phyloP scores from a whole-genome alignment of 1,140 invertebrate species.

The Leptinotarsa defecta region DNA sequence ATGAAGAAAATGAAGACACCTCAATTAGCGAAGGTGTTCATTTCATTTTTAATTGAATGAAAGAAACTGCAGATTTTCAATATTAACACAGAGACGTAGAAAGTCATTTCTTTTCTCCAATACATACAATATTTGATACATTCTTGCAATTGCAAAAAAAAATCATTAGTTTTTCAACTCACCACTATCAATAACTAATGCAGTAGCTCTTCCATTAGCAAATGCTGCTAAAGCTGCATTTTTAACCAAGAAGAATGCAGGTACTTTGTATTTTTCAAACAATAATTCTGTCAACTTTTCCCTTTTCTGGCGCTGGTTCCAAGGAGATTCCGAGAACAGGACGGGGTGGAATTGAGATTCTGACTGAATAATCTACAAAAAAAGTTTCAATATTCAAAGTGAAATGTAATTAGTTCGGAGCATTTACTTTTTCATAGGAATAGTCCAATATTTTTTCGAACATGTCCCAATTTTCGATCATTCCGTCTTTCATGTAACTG shows the following conservation, averaged over 20 bases:
- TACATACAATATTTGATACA: too few relatives aligned
- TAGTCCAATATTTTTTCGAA: conserved; percentile 93
- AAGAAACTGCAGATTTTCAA: too few relatives aligned
- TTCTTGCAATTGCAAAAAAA: too few relatives aligned
- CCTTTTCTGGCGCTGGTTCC: conserved; percentile 84
- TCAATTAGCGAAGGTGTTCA: too few relatives aligned
- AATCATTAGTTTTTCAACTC: background rate
- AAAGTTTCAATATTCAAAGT: conserved; percentile 8
- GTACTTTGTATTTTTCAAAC: conserved; percentile 96
- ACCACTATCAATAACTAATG: conserved; percentile 87
- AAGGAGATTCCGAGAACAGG: conserved; percentile 91
- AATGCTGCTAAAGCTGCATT: conserved; percentile 93
- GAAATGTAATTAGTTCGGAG: background rate
- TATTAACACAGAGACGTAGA: too few relatives aligned
- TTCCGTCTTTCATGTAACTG: conserved; percentile 90
- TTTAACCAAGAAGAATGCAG: conserved; percentile 93
- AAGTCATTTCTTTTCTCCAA: too few relatives aligned
- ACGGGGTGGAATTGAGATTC: conserved; percentile 89
- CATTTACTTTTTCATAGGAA: conserved; percentile 76
- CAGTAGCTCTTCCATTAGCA: conserved; percentile 89
- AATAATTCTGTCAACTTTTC: conserved; percentile 92
- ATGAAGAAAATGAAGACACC: too few relatives aligned
- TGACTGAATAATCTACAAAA: conserved; percentile 72
- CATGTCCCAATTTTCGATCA: conserved; percentile 95
- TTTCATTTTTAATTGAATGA: too few relatives aligned